phyloP scores from a whole-genome alignment of 2,797 vertebrate genomes.

The Poeciliopsis gracilis region DNA sequence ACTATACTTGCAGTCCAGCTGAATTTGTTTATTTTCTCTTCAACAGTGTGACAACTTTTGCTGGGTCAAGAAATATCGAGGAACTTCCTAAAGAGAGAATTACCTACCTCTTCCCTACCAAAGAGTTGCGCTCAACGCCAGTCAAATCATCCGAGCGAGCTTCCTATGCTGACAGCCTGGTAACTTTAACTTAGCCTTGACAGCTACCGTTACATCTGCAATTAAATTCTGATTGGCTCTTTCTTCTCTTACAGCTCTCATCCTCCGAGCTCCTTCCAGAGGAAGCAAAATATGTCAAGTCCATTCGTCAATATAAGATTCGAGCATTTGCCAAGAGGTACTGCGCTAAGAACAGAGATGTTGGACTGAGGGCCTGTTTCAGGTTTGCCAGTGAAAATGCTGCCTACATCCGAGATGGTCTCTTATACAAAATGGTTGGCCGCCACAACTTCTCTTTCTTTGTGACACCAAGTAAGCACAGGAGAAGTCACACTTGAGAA shows the following conservation, averaged over 20 bases:
- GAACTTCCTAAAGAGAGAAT: slow-evolving; percentile 71
- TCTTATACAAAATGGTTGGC: slow-evolving; percentile 77
- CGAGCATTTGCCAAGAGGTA: slow-evolving; percentile 59
- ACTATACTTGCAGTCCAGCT: neutral
- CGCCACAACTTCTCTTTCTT: slow-evolving; percentile 64
- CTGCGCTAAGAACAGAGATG: slow-evolving; percentile 49
- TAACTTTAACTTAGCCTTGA: slow-evolving; percentile 56
- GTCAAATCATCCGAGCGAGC: slow-evolving; percentile 48
- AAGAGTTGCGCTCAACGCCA: slow-evolving; percentile 31
- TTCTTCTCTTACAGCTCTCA: slow-evolving; percentile 62
- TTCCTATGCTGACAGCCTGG: slow-evolving; percentile 59
- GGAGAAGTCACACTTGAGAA: neutral
- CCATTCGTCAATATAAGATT: slow-evolving; percentile 14
- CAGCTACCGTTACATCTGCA: neutral
- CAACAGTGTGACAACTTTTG: slow-evolving; percentile 82
- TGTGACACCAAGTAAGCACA: slow-evolving; percentile 75
- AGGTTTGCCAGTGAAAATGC: slow-evolving; percentile 74
- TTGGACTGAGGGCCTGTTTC: slow-evolving; percentile 78
- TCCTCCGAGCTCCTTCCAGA: slow-evolving; percentile 65
- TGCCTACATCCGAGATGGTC: slow-evolving; percentile 56
- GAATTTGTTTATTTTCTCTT: slow-evolving; percentile 15
- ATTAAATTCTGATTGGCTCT: neutral
- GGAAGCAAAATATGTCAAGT: slow-evolving; percentile 24
- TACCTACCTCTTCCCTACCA: slow-evolving; percentile 75
- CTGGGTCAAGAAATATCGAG: slow-evolving; percentile 82